Base-by-base conservation (phyloP, 2,113 vertebrate genomes). In the Tupaia chinensis region DNA sequence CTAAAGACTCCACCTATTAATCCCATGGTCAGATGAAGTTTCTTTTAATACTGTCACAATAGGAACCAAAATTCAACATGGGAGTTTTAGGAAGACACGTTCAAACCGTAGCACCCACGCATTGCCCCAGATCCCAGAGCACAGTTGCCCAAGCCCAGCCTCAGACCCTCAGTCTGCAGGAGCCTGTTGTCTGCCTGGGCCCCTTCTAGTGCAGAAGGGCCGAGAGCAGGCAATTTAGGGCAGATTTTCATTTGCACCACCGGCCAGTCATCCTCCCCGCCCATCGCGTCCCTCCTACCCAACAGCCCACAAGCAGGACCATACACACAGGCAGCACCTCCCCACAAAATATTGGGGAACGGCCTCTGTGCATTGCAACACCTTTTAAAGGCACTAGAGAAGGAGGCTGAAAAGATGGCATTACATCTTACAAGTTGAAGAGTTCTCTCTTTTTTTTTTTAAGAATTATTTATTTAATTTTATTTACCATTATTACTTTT, bases 271-370 rank as follows among this genome's bases (percentile, higher is more conserved):
- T 44, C 77, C 66, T 13, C 14, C 25, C 11, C 5, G 19, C 15
- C 73, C 19, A 5, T 58, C 25, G 2, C 60, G 20, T n/a, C 19
- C 32, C 66, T 20, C 73, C 65, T 16, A n/a, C 54, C n/a, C 0
- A 13, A 32, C 63, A 65, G 56, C 7, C 5, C 2, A 0, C 32
- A 13, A 63, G 20, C 66, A 54, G 72, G 32, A 23, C 0, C 1
- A 32, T 27, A 16, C 60, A 44, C 29, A 10, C 20, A 53, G 76
- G 20, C 14, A n/a, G 72, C n/a, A 58, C 29, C 70, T 53, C 72
- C 58, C 77, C 5, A 1, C 25, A 23, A 11, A 32, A 12, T 0
- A 1, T 1, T 14, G 5, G 19, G 25, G 23, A 23, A 4, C 9
- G 19, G 29, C 22, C 3, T 74, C 66, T 17, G 4, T 5, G 3